Evolutionary conservation across 2,113 vertebrate species (phyloP), one percentile per base, ranked within the genome.

Genomic region (Protomyctophum bolini): DNA sequence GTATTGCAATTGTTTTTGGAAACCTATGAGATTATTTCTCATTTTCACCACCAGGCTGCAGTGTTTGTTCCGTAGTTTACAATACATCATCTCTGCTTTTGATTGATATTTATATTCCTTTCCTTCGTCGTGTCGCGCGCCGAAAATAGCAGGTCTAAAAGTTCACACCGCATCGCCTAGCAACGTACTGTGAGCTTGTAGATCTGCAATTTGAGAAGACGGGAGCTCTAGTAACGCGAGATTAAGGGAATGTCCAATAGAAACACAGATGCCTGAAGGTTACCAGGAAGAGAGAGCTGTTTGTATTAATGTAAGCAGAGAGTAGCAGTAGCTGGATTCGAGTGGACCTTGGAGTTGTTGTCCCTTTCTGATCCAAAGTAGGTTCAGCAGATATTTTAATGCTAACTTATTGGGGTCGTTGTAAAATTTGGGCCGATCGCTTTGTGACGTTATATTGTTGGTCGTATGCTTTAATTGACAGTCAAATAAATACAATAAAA

Each of bases 261-360:
- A 48, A n/a, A 57, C 5, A 0, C 46, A 71, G 7, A 28, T 72
- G 66, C 14, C 76, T 81, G 76, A 83, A 86, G 83, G 81, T 90
- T 80, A 89, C 79, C 81, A 67, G 87, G 86, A 87, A 89, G 70
- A 48, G 70, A 48, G 57, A 69, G 63, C 15, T 6, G 6, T 21
- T 21, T 21, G 21, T 21, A 21, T 21, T 21, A 21, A 21, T 41
- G 33, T 41, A 41, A 41, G 33, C 33, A 41, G 33, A 41, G 33
- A 1, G 0, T 41, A 41, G 33, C 33, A 41, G 33, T 41, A 41
- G 1, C 33, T 41, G 33, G 33, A 41, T 1, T 21, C 21, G 21
- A 21, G 33, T 41, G 33, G 33, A 6, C 1, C 57, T 6, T 4
- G 72, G 66, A 83, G 64, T 5, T n/a, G 64, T 5, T n/a, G 11